Evolutionary conservation across 2,797 vertebrate species (phyloP), one percentile per base, ranked within the genome.

Genomic region (Falco cherrug): DNA sequence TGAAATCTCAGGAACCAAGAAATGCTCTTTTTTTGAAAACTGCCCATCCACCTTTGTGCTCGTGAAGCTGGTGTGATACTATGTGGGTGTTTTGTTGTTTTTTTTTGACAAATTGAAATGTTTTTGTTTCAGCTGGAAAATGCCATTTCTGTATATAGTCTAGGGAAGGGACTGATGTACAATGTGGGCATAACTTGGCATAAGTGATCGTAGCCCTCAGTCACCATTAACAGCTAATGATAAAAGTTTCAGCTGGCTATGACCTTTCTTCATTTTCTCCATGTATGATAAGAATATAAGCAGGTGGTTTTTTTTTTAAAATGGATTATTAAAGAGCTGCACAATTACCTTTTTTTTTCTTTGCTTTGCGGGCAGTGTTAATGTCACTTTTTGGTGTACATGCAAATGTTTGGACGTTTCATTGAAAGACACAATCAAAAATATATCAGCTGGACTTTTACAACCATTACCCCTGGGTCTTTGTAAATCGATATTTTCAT

Each of bases 71-170:
- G 5, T 4, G 0, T 37, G 41, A 50, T 78, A 26, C 19, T 67
- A 5, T 0, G 0, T 61, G 56, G 33, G 21, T 68, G 37, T 65
- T 75, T 31, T 75, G 13, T 25, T 19, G 33, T 25, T 35, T 1
- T 43, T 76, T 85, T 86, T 64, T 84, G 21, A 48, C 47, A 51
- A 56, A 84, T n/a, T 17, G 8, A 76, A 87, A 63, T 87, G 33
- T n/a, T 80, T 85, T 45, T 10, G 25, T 61, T 94, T 95, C 15
- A n/a, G 25, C n/a, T 89, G 60, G 43, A 68, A 88, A 78, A 45
- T 61, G 64, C 48, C 16, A 14, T 68, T 87, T 81, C 61, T 54
- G 8, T 54, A 41, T 13, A 71, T 73, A 41, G 33, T 51, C 79
- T 74, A 37, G 56, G 48, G 60, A 60, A 60, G 28, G 25, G 31